Evolutionary conservation across 2,113 vertebrate genomes (phyloP).

Genomic region (Neodontobutis hainanensis): DNA sequence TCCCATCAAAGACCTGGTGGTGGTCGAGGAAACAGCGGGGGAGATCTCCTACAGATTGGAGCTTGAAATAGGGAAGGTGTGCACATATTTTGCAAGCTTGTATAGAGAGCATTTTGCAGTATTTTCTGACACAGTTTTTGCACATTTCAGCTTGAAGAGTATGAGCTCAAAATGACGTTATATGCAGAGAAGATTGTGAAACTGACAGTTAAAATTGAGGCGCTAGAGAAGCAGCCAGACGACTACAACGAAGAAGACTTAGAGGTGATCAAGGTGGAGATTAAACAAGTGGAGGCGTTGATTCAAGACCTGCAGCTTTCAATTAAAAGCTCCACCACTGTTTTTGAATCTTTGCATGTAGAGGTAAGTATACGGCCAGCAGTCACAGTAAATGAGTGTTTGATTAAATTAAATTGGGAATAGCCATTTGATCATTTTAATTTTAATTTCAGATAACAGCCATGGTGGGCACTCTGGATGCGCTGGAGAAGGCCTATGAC

Average conservation of each 20-base stretch:
- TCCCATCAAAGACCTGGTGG: conserved; percentile 57
- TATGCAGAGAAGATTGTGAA: conserved; percentile 81
- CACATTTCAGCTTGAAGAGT: conserved; percentile 79
- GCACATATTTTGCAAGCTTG: neutral
- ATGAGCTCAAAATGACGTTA: conserved; percentile 71
- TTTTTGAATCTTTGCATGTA: conserved; percentile 60
- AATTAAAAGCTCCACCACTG: conserved; percentile 50
- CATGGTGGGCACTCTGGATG: conserved; percentile 49
- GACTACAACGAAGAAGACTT: conserved; percentile 62
- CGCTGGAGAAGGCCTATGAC: conserved; percentile 68
- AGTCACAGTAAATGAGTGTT: neutral
- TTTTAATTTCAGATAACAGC: conserved; percentile 43
- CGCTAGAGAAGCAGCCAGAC: conserved; percentile 76
- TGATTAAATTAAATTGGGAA: neutral
- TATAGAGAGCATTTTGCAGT: neutral
- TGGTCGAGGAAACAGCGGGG: conserved; percentile 46
- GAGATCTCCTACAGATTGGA: conserved; percentile 62
- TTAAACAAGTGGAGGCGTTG: conserved; percentile 76
- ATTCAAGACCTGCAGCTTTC: conserved; percentile 71
- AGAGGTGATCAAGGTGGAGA: conserved; percentile 68
- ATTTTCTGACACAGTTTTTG: neutral
- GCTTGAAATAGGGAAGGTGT: conserved; percentile 72
- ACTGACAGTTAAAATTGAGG: conserved; percentile 77
- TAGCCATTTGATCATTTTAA: neutral
- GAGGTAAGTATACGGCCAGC: conserved; percentile 53